A percentile compares a stretch with the other conserved stretches of the same genome.
phyloP scores from a whole-genome alignment of 2,888 invertebrate genomes.

The Spilosoma lubricipeda region DNA sequence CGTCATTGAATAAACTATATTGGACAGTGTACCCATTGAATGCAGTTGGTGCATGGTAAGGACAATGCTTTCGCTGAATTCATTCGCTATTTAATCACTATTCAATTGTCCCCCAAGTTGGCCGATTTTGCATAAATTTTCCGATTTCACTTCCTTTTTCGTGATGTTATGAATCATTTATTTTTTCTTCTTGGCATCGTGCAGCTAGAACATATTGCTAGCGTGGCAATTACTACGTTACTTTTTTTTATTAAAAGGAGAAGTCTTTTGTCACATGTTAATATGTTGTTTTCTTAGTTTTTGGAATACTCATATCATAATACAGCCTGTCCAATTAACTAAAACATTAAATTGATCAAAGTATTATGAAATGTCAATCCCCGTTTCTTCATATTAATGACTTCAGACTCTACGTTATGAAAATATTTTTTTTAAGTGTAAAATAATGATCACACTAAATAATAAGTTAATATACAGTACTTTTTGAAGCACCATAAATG shows the following conservation, averaged over 20 bases:
- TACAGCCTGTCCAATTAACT: no score
- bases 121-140: conserved; percentile 66
- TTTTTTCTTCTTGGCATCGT: conserved; percentile 22
- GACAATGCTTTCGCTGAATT: conserved; percentile 74
- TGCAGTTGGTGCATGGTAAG: conserved; percentile 74
- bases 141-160: conserved; percentile 51
- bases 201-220: background rate
- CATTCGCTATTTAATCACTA: conserved; percentile 75
- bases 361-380: no score
- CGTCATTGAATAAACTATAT: conserved; percentile 74
- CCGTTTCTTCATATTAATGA: no score
- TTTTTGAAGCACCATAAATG: background rate
- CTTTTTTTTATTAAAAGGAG: background rate
- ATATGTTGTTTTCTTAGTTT: no score
- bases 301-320: no score
- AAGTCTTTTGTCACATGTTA: no score
- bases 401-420: no score
- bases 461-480: background rate
- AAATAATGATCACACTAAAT: background rate
- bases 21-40: conserved; percentile 69
- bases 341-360: no score
- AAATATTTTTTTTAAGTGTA: background rate
- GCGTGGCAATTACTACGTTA: background rate
- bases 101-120: conserved; percentile 73
- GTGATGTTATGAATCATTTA: conserved; percentile 39